phyloP scores from a whole-genome alignment of 2,888 invertebrate genomes.

The Trypoxylon attenuatum region DNA sequence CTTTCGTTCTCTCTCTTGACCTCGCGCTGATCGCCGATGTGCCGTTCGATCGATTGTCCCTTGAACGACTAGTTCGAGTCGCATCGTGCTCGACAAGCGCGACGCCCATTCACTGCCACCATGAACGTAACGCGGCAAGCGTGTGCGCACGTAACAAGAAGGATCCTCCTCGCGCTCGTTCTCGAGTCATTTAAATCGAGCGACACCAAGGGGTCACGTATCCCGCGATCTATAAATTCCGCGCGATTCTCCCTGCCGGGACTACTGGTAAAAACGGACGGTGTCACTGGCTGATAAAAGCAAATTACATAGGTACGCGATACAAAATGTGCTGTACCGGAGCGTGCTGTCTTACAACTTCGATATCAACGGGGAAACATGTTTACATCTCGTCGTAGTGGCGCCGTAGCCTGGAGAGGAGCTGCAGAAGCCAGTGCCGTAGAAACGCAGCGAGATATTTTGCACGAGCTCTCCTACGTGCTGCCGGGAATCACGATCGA shows the following conservation, averaged over 20 bases:
- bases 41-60: background rate
- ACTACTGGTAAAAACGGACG: background rate
- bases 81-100: background rate
- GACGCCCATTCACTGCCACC: background rate
- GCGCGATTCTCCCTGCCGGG: background rate
- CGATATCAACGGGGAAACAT: slow-evolving; percentile 40
- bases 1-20: background rate
- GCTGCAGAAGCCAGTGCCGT: slow-evolving; percentile 32
- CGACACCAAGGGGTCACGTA: too few relatives aligned
- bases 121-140: background rate
- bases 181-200: background rate
- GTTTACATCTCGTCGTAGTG: slow-evolving; percentile 44
- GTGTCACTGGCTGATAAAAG: slow-evolving; percentile 6
- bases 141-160: too few relatives aligned
- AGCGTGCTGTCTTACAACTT: slow-evolving; percentile 34
- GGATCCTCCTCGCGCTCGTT: background rate
- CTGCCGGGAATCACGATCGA: slow-evolving; percentile 28
- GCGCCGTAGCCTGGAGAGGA: slow-evolving; percentile 34
- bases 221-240: background rate
- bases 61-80: background rate
- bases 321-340: slow-evolving; percentile 24
- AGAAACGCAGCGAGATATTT: slow-evolving; percentile 18
- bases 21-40: background rate
- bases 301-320: slow-evolving; percentile 36
- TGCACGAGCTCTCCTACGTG: slow-evolving; percentile 10